phyloP scores from a whole-genome alignment of 2,888 invertebrate genomes.

The Cylindroiulus punctatus region DNA sequence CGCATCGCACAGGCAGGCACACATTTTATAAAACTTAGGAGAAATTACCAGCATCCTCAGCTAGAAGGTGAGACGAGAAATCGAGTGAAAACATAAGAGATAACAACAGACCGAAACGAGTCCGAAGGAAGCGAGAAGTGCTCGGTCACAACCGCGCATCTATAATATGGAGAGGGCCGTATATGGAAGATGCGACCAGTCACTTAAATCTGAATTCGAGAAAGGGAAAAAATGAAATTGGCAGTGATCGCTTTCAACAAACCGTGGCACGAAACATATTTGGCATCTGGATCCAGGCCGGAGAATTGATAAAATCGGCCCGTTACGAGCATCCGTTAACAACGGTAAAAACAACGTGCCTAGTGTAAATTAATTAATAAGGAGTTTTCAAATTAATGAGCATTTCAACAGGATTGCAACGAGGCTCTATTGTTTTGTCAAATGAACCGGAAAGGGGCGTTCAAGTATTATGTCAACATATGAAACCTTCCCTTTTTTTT shows the following conservation, averaged over 20 bases:
- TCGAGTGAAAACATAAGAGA: not conserved
- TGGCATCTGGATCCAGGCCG: not conserved
- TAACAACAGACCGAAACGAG: not conserved
- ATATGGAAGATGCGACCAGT: not conserved
- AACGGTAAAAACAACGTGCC: not conserved
- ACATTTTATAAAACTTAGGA: not conserved
- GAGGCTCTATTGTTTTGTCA: not conserved
- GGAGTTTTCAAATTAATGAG: not conserved
- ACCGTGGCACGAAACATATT: not conserved
- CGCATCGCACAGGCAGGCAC: not conserved
- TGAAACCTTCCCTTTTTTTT: too few species aligned
- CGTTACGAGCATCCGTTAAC: not conserved
- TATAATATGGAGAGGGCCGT: conserved; percentile 6
- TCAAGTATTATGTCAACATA: not conserved
- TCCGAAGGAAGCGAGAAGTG: not conserved
- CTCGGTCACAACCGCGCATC: not conserved
- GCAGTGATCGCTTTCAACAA: conserved; percentile 10
- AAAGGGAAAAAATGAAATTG: not conserved
- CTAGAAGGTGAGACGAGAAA: not conserved
- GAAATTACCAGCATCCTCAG: conserved; percentile 8
- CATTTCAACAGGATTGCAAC: not conserved
- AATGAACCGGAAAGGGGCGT: not conserved
- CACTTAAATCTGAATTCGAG: too few species aligned
- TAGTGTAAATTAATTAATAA: not conserved
- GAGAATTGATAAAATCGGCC: conserved; percentile 7